A percentile compares a stretch with the other conserved stretches of the same genome.
These are phyloP conservation scores for Sebastes itinus DNA, from an alignment of 2,797 vertebrate species.

Conservation along the genomic window DNA sequence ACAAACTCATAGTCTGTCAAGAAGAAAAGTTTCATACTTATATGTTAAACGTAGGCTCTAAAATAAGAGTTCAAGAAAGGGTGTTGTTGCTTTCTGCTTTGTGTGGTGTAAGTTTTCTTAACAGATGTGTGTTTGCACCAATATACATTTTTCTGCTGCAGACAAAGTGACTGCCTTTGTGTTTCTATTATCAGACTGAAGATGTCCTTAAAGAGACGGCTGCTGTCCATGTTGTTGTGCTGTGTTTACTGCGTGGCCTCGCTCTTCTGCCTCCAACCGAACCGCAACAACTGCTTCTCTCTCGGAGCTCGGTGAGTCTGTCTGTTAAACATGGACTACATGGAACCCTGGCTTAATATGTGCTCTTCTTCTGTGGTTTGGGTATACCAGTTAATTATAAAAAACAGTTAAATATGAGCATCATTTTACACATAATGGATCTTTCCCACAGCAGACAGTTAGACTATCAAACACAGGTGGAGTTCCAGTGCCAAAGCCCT, in stretches of 20 bases:
- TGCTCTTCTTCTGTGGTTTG: too few relatives aligned
- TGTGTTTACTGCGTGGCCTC: constrained; percentile 82
- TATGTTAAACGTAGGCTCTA: not conserved
- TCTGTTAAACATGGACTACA: not conserved
- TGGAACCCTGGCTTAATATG: too few relatives aligned
- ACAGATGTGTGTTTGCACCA: not conserved
- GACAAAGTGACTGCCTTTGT: not conserved
- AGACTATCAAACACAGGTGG: too few relatives aligned
- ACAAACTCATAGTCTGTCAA: not conserved
- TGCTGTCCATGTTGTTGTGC: constrained; percentile 82
- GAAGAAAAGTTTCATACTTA: not conserved
- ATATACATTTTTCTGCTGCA: not conserved
- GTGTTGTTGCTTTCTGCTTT: not conserved
- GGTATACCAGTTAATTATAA: too few relatives aligned
- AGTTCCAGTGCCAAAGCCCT: too few relatives aligned
- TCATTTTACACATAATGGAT: too few relatives aligned
- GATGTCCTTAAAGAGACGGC: constrained; percentile 80
- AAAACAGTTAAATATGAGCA: too few relatives aligned
- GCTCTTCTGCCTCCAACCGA: constrained; percentile 80
- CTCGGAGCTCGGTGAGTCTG: constrained; percentile 73
- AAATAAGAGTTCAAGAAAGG: not conserved
- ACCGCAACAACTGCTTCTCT: constrained; percentile 76
- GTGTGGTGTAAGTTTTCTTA: not conserved
- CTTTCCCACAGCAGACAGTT: too few relatives aligned
- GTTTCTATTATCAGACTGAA: constrained; percentile 48